phyloP scores from a whole-genome alignment of 1,140 invertebrate species.

The Drosophila watanabei region DNA sequence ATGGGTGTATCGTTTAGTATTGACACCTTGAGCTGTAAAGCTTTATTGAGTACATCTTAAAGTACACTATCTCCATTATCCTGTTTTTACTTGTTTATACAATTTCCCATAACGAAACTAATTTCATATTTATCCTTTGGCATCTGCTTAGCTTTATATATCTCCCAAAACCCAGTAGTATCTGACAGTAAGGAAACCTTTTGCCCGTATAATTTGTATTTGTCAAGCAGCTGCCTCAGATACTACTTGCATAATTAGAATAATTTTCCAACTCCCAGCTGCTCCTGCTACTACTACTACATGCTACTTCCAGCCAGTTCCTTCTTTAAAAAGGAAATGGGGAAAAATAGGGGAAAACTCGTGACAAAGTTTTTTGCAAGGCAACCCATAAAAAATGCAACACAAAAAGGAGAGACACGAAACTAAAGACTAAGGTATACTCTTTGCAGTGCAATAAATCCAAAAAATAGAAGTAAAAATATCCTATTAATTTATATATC shows the following conservation, averaged over 20 bases:
- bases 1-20: not conserved
- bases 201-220: constrained; percentile 51
- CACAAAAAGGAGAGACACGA: constrained; percentile 6
- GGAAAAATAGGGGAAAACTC: constrained; percentile 27
- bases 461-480: not conserved
- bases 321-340: constrained; percentile 10
- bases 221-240: constrained; percentile 46
- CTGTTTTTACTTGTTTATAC: not conserved
- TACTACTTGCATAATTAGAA: constrained; percentile 55
- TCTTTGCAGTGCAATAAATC: not conserved
- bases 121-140: constrained; percentile 7
- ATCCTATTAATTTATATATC: no score
- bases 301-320: constrained; percentile 5
- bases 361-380: constrained; percentile 49
- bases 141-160: constrained; percentile 8
- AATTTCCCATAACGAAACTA: not conserved
- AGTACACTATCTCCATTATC: not conserved
- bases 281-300: constrained; percentile 13
- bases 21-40: not conserved
- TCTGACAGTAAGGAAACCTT: constrained; percentile 21
- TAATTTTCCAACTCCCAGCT: constrained; percentile 39
- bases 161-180: not conserved
- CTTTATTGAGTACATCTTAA: not conserved
- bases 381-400: constrained; percentile 48
- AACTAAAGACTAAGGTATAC: constrained; percentile 22